Conservation (phyloP, 35 echinoderm and acorn worm genomes). For the Stichopus chloronotus region DNA sequence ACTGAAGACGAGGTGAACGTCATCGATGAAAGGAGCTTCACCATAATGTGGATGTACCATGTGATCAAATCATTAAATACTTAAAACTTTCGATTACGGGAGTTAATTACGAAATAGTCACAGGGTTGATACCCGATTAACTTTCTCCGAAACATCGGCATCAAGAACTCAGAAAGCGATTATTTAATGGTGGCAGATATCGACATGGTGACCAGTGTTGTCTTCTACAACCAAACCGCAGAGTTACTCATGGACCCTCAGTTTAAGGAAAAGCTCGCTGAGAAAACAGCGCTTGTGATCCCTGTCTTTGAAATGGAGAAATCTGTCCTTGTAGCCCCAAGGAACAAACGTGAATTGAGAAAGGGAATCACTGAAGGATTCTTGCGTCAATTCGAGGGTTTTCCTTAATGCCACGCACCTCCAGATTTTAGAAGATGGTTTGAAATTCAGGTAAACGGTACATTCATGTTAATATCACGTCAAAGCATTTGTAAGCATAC, state of each 20-base stretch:
- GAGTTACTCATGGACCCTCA: neutral
- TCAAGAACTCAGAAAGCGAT: neutral
- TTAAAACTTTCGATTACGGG: neutral
- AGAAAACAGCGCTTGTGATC: neutral
- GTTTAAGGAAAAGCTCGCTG: neutral
- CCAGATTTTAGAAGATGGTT: neutral
- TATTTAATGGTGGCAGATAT: neutral
- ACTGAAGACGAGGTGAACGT: no score
- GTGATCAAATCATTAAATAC: neutral
- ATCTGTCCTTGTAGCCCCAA: neutral
- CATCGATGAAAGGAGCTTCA: no score
- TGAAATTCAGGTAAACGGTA: neutral
- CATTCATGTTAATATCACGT: no score
- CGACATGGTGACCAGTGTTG: neutral
- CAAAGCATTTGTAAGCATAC: no score
- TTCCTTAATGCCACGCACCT: neutral
- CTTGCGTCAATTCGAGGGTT: neutral
- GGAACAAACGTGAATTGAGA: no score
- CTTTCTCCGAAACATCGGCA: neutral
- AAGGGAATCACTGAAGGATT: neutral
- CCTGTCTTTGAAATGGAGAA: constrained; percentile 4
- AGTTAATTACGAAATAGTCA: neutral
- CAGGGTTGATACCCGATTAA: neutral
- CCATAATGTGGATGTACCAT: constrained; percentile 18
- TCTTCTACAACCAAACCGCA: neutral